phyloP scores from a whole-genome alignment of 2,797 vertebrate species.

The Rhabdophis nuchalis region DNA sequence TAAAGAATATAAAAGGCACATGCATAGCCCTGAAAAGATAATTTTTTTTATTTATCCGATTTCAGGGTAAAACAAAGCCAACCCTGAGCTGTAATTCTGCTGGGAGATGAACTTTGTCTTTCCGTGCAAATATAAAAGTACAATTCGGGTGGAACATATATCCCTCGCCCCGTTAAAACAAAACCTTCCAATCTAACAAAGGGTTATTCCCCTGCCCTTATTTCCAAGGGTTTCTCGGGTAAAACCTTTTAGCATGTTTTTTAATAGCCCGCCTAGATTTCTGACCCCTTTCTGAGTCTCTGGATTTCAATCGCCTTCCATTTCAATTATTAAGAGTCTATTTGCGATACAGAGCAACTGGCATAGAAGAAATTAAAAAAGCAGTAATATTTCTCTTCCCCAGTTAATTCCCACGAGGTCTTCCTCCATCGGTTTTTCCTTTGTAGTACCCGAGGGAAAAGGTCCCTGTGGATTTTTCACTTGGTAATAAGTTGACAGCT shows the following conservation, averaged over 20 bases:
- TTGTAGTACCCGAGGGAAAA: neutral
- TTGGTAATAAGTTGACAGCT: neutral
- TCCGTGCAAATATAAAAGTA: neutral
- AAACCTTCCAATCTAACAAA: neutral
- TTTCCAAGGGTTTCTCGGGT: neutral
- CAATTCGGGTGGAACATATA: neutral
- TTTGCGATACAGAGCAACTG: neutral
- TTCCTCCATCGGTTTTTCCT: neutral
- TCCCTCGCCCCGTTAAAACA: neutral
- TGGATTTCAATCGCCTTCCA: neutral
- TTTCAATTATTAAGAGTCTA: neutral
- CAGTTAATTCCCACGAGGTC: neutral
- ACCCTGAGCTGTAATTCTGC: slow-evolving; percentile 4
- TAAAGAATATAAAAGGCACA: slow-evolving; percentile 23
- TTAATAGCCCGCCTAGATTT: neutral
- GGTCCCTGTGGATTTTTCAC: too few relatives aligned
- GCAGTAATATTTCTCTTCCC: neutral
- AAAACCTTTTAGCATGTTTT: neutral
- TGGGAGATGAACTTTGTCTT: neutral
- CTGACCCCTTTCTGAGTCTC: neutral
- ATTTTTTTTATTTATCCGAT: neutral
- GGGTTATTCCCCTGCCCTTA: neutral
- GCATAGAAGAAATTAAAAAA: neutral
- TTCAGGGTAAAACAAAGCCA: neutral
- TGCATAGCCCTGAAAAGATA: neutral